phyloP scores from a whole-genome alignment of 1,140 invertebrate species.

The Drosophila nigromelanica region DNA sequence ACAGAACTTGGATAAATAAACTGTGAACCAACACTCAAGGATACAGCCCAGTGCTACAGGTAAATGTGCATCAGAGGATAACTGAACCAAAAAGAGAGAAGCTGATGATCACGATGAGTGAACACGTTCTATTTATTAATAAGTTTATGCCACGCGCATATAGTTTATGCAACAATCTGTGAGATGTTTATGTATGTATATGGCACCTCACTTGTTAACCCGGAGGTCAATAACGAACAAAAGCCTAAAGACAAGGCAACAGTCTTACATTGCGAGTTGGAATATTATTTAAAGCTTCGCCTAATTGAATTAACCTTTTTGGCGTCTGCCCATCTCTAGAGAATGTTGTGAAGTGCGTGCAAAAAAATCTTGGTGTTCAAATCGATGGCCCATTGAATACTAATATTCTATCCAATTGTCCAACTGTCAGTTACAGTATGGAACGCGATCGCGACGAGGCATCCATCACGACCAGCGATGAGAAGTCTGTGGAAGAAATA shows the following conservation, averaged over 20 bases:
- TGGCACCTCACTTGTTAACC: conserved; percentile 64
- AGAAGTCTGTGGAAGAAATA: conserved; percentile 53
- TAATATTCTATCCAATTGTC: conserved; percentile 31
- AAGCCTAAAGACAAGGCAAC: conserved; percentile 40
- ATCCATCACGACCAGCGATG: conserved; percentile 61
- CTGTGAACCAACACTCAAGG: conserved; percentile 1
- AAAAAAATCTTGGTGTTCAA: conserved; percentile 20
- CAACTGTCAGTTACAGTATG: conserved; percentile 48
- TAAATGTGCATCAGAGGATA: conserved; percentile 30
- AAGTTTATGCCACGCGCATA: not conserved
- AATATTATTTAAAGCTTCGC: conserved; percentile 31
- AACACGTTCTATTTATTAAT: not conserved
- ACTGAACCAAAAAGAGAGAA: not conserved
- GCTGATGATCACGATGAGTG: too few species aligned
- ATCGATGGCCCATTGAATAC: conserved; percentile 56
- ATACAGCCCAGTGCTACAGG: conserved; percentile 31
- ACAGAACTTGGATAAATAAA: not conserved
- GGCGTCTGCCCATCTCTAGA: conserved; percentile 35
- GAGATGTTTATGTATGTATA: conserved; percentile 9
- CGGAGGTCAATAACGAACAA: conserved; percentile 58
- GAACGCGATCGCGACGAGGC: conserved; percentile 72
- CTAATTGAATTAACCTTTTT: conserved; percentile 82
- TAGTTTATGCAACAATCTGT: conserved; percentile 17
- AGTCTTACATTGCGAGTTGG: conserved; percentile 49
- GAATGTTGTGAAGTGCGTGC: conserved; percentile 21